Percentiles rank a stretch among this genome's conserved stretches.
These are phyloP conservation scores for Stegodyphus mimosarum DNA, from an alignment of 1,140 invertebrate genomes.

Conservation along the genomic window DNA sequence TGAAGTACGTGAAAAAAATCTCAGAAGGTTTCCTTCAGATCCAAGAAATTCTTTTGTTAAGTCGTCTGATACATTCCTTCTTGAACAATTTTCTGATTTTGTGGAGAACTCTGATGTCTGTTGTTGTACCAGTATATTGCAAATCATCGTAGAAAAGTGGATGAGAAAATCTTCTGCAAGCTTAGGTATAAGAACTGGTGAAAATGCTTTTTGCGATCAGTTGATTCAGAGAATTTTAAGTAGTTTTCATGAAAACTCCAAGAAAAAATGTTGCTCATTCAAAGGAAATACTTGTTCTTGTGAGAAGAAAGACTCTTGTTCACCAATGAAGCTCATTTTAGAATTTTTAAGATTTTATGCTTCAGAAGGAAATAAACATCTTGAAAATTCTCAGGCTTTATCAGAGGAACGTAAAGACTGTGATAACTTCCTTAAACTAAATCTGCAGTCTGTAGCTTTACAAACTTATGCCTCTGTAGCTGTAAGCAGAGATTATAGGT, in stretches of 20 bases:
- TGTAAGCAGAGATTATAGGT: background rate
- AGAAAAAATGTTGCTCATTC: background rate
- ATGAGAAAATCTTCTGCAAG: slow-evolving; percentile 10
- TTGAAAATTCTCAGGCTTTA: background rate
- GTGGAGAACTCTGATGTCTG: background rate
- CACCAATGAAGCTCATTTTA: slow-evolving; percentile 36
- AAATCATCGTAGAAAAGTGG: slow-evolving; percentile 5
- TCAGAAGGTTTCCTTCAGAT: background rate
- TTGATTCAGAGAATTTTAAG: slow-evolving; percentile 6
- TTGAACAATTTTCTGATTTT: background rate
- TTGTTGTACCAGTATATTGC: background rate
- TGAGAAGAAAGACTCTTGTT: background rate
- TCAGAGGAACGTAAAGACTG: background rate
- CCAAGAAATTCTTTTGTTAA: slow-evolving; percentile 30
- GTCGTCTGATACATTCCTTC: background rate
- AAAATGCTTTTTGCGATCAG: slow-evolving; percentile 5
- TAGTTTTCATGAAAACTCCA: background rate
- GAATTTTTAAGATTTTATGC: slow-evolving; percentile 42
- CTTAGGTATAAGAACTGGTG: slow-evolving; percentile 2
- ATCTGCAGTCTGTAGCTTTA: slow-evolving; percentile 44
- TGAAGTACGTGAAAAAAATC: slow-evolving; percentile 24
- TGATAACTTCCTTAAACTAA: slow-evolving; percentile 7
- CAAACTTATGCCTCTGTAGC: slow-evolving; percentile 32
- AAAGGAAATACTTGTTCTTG: background rate
- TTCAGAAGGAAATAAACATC: background rate